Evolutionary conservation across 2,113 vertebrate genomes (phyloP).

Genomic region (Lepisosteus oculatus): DNA sequence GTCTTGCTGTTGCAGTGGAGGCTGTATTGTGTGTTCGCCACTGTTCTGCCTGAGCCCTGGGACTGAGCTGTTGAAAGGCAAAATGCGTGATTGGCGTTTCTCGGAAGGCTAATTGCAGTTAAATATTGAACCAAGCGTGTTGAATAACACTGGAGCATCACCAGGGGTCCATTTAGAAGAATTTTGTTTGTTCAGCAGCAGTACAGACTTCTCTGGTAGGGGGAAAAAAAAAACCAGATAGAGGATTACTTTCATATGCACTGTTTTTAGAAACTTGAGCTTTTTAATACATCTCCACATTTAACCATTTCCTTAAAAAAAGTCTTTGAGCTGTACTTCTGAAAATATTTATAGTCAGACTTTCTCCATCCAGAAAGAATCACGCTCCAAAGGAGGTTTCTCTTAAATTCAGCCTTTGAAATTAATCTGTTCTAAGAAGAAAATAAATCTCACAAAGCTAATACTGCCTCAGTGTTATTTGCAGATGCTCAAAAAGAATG

Average conservation of each 20-base stretch:
- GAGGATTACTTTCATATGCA: conserved; percentile 36
- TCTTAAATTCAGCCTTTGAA: conserved; percentile 11
- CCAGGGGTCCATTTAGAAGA: conserved; percentile 27
- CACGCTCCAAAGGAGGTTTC: conserved; percentile 2
- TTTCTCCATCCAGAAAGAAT: conserved; percentile 26
- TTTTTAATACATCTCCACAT: conserved; percentile 22
- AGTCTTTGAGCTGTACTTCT: conserved; percentile 19
- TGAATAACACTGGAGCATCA: conserved; percentile 36
- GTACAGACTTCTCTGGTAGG: conserved; percentile 12
- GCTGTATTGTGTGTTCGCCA: neutral
- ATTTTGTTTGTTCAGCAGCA: conserved; percentile 23
- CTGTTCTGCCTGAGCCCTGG: neutral
- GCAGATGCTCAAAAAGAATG: conserved; percentile 5
- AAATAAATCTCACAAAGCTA: neutral
- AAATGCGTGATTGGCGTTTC: conserved; percentile 24
- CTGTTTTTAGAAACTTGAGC: conserved; percentile 31
- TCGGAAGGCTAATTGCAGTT: conserved; percentile 26
- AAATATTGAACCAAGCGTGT: conserved; percentile 30
- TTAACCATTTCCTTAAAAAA: conserved; percentile 9
- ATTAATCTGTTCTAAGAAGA: neutral
- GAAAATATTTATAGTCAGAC: conserved; percentile 43
- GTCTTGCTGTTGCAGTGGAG: accelerated
- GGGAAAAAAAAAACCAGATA: neutral
- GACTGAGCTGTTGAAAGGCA: conserved; percentile 26
- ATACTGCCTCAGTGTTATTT: neutral